Conservation (phyloP, 2,797 vertebrate genomes). For the Enteromius paludinosus region DNA sequence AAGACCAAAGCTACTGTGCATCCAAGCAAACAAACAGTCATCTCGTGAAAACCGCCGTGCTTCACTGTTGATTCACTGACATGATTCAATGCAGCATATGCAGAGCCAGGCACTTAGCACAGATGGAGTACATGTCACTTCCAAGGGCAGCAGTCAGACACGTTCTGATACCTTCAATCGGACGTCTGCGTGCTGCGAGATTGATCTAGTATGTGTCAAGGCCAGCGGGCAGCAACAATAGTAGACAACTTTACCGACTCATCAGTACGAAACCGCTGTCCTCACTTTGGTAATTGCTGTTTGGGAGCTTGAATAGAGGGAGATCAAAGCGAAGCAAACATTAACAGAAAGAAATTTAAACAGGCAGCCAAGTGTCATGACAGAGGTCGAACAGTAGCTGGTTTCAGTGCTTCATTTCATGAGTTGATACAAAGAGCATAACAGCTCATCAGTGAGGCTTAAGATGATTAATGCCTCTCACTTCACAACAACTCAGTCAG, state of each 20-base stretch:
- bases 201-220: constrained; percentile 19
- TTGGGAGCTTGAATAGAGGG: constrained; percentile 6
- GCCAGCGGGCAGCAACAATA: constrained; percentile 25
- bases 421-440: constrained; percentile 10
- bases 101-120: constrained; percentile 18
- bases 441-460: background rate
- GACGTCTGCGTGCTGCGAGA: background rate
- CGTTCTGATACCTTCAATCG: background rate
- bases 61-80: constrained; percentile 21
- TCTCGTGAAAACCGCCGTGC: background rate
- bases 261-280: constrained; percentile 33
- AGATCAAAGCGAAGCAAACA: constrained; percentile 34
- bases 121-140: constrained; percentile 15
- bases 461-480: constrained; percentile 32
- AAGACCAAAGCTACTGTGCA: background rate
- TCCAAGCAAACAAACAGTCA: background rate
- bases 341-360: constrained; percentile 3
- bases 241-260: constrained; percentile 13
- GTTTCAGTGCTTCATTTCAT: constrained; percentile 14
- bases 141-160: constrained; percentile 19
- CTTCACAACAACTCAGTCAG: background rate
- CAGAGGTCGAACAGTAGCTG: constrained; percentile 8
- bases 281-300: constrained; percentile 28
- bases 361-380: background rate
- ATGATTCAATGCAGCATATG: constrained; percentile 42